Base-by-base conservation (phyloP, 2,797 vertebrate genomes). In the Cyclopterus lumpus region DNA sequence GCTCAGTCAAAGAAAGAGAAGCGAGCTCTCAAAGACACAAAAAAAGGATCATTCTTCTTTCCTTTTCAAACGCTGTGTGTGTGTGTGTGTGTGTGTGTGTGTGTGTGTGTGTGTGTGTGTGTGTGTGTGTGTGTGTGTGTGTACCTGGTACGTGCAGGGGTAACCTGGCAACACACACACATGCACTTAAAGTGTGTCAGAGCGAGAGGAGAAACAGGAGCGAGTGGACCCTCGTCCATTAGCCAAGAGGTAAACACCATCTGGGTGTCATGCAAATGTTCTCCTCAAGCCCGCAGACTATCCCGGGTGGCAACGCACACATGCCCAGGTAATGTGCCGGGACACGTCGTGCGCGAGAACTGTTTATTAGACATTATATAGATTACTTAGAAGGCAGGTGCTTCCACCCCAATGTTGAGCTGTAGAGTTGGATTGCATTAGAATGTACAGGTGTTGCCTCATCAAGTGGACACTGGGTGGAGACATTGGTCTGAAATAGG, bases 241-340 rank as follows among this genome's bases (percentile, higher is more conserved):
- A 86, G 77, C 78, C 46, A 36, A 62, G 77, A 80, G 79, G 80
- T 88, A 92, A 93, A 92, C 92, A 91, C 89, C 93, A 93, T 92
- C 89, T 93, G 92, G 81, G 80, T 58, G n/a, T 80, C 67, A 40
- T 79, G 64, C 71, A 76, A 84, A 79, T 76, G 74, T 73, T 28
- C 26, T 28, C n/a, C 60, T 3, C 28, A 54, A 34, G 32, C 32
- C 32, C 32, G 5, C 32, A 6, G 6, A 34, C 32, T 34, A 44
- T 16, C 24, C 34, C 4, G 24, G 8, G 63, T n/a, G n/a, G n/a
- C n/a, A n/a, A n/a, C n/a, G n/a, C n/a, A n/a, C n/a, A n/a, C n/a
- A n/a, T n/a, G n/a, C n/a, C n/a, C n/a, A 38, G 59, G 14, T 28
- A 4, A 62, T 1, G 32, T 5, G 22, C 24, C 22, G n/a, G 16